These are phyloP conservation scores for Pseudomyrmex pallidus DNA, from an alignment of 1,140 invertebrate species.

Conservation along the genomic window DNA sequence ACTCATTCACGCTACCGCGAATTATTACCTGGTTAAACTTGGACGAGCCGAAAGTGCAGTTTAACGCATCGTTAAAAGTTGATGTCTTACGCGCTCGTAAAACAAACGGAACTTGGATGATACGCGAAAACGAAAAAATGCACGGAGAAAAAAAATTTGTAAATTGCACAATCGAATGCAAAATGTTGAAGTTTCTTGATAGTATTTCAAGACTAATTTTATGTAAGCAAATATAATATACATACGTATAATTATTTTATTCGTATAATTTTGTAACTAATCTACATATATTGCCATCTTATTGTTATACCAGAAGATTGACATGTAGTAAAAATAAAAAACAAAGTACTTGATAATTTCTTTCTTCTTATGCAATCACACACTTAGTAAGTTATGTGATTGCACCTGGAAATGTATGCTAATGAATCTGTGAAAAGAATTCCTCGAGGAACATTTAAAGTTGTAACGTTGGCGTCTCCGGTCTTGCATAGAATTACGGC, in stretches of 20 bases:
- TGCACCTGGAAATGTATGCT: constrained; percentile 18
- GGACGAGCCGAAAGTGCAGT: constrained; percentile 24
- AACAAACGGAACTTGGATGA: constrained; percentile 32
- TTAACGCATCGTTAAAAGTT: constrained; percentile 33
- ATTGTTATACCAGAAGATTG: neutral
- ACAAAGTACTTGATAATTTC: neutral
- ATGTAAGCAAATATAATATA: neutral
- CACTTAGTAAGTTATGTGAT: constrained; percentile 18
- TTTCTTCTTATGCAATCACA: neutral
- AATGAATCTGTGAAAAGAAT: constrained; percentile 12
- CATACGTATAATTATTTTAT: neutral
- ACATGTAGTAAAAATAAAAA: too few species aligned
- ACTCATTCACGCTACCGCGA: constrained; percentile 51
- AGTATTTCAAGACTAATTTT: neutral
- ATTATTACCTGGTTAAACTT: constrained; percentile 53
- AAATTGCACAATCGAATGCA: neutral
- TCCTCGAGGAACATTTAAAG: constrained; percentile 18
- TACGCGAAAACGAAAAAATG: neutral
- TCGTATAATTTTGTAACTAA: constrained; percentile 1
- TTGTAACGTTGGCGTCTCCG: constrained; percentile 23
- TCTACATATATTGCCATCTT: neutral
- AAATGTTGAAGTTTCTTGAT: constrained; percentile 7
- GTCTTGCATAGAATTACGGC: constrained; percentile 33
- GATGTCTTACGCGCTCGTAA: constrained; percentile 45
- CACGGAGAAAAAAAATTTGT: neutral